Percentiles rank a stretch among this genome's conserved stretches.
Evolutionary conservation across 2,113 vertebrate genomes (phyloP).

Genomic region (Petromus typicus): DNA sequence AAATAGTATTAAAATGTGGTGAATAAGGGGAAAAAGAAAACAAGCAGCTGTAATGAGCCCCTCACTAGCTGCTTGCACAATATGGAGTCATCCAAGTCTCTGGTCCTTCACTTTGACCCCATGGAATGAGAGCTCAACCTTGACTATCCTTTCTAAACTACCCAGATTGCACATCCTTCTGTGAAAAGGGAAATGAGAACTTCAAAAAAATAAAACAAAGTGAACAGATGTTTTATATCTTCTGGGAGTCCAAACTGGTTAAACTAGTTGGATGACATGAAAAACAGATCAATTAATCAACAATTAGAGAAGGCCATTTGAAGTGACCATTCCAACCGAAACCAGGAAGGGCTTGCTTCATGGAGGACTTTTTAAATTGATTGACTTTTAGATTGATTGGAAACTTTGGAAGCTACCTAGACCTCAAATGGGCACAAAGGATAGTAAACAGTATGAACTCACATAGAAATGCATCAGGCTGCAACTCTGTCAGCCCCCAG

Average conservation of each 20-base stretch:
- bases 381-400: no score
- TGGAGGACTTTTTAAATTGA: not conserved
- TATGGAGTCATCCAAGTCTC: not conserved
- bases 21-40: not conserved
- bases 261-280: not conserved
- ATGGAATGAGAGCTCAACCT: not conserved
- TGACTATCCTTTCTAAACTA: not conserved
- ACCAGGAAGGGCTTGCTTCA: fast-evolving
- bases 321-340: not conserved
- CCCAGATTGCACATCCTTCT: not conserved
- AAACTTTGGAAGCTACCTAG: not conserved
- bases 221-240: not conserved
- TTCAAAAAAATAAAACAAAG: not conserved
- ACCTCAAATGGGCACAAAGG: not conserved
- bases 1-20: constrained; percentile 53
- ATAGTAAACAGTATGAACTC: not conserved
- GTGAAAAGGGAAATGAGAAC: not conserved
- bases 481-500: not conserved
- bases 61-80: not conserved
- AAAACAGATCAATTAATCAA: not conserved
- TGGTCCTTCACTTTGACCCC: not conserved
- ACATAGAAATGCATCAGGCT: not conserved
- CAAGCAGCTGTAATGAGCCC: not conserved
- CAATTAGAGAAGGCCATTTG: not conserved
- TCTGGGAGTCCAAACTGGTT: not conserved